Base-by-base conservation (phyloP, 2,797 vertebrate genomes). In the Myiothlypis coronata region DNA sequence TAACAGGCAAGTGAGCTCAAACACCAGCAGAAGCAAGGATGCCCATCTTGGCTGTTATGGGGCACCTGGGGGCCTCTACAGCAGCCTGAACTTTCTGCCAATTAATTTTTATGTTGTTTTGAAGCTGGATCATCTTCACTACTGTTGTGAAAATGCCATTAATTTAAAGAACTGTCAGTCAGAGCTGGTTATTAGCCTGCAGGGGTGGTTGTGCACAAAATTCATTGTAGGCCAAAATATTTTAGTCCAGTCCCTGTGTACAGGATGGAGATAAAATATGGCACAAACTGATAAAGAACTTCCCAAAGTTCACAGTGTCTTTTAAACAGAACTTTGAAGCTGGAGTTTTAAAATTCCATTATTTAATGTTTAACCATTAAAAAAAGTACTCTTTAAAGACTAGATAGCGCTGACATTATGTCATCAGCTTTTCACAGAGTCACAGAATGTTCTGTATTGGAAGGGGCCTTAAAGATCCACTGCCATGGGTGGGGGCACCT, bases 101-200 rank as follows among this genome's bases (percentile, higher is more conserved):
- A 83, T 96, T 96, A 97, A 97, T 94, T 96, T 97, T 97, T 93
- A 78, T 72, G 71, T 77, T 95, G 78, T 96, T 90, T 96, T 97
- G 97, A 97, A 97, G 96, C 94, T 94, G 94, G 52, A 91, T 97
- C 89, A 71, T 94, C 82, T 97, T 97, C 76, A 60, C 50, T 93
- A 8, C 43, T 92, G 60, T 71, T 96, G 97, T 95, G 91, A 53
- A 97, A 97, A 97, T 96, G 90, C 82, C 71, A 80, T 83, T 78
- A 77, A 56, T 88, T 89, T 79, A 89, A 93, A 96, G 77, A 91
- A 71, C 55, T 92, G 86, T 91, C 90, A 94, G 37, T 94, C 84
- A 93, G 63, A 82, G 30, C 27, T 91, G 92, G 83, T 87, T 78
- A 91, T 94, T 83, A 87, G 55, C 22, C 32, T 57, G 57, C 82